Conservation (phyloP, 2,113 vertebrate species). For the Parotia lawesii region DNA sequence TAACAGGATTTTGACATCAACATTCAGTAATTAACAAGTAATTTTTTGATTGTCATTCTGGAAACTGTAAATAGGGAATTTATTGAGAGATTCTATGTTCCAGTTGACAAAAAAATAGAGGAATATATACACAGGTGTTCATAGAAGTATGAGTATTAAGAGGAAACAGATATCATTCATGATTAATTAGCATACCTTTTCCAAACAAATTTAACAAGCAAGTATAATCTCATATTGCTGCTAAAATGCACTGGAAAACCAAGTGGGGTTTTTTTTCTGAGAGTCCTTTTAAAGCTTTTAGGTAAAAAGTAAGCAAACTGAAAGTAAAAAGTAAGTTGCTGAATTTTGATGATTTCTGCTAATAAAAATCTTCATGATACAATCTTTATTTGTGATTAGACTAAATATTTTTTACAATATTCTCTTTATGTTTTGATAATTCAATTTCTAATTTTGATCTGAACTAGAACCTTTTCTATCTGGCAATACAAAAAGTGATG, state of each 20-base stretch:
- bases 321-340: neutral
- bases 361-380: neutral
- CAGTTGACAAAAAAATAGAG: neutral
- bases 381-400: neutral
- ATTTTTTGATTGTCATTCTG: neutral
- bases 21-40: neutral
- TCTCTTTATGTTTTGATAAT: neutral
- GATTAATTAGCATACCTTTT: neutral
- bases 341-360: neutral
- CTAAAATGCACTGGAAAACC: neutral
- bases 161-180: neutral
- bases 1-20: neutral
- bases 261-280: neutral
- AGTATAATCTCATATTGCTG: neutral
- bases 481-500: neutral
- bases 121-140: neutral
- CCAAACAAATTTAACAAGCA: neutral
- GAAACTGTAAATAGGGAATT: neutral
- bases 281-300: neutral
- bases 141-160: neutral
- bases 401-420: neutral
- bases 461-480: accelerated
- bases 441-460: neutral
- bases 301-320: neutral
- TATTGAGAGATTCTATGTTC: neutral